These are phyloP conservation scores for Euplexia lucipara DNA, from an alignment of 2,888 invertebrate species.

Conservation along the genomic window DNA sequence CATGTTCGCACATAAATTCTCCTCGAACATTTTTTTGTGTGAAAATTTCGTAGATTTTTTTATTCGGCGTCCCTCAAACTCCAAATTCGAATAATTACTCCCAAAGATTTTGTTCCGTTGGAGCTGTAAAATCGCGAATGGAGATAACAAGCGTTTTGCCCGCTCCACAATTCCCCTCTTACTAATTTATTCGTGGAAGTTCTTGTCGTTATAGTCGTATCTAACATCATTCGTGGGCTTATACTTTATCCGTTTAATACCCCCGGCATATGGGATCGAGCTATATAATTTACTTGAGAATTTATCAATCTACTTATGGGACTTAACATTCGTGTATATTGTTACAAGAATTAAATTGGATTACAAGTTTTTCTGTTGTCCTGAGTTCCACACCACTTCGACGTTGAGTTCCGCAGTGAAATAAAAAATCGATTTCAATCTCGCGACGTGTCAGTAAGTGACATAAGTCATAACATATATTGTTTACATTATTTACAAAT, in stretches of 20 bases:
- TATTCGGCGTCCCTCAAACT: conserved; percentile 67
- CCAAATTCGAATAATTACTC: conserved; percentile 74
- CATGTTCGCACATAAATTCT: conserved; percentile 43
- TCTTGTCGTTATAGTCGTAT: conserved; percentile 79
- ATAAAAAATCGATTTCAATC: conserved; percentile 68
- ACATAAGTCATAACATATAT: conserved; percentile 74
- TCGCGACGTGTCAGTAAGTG: conserved; percentile 69
- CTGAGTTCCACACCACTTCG: conserved; percentile 19
- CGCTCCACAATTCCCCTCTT: conserved; percentile 73
- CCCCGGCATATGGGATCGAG: conserved; percentile 74
- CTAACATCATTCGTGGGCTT: conserved; percentile 79
- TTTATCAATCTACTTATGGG: conserved; percentile 70
- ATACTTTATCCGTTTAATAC: conserved; percentile 78
- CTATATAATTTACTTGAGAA: conserved; percentile 72
- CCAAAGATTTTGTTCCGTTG: conserved; percentile 75
- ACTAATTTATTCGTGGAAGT: conserved; percentile 85
- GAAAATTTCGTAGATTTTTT: conserved; percentile 59
- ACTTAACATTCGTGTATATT: conserved; percentile 52
- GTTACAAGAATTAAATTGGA: conserved; percentile 47
- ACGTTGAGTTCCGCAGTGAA: conserved; percentile 20
- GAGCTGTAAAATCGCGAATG: conserved; percentile 80
- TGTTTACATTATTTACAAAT: conserved; percentile 84
- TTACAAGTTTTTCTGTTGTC: conserved; percentile 44
- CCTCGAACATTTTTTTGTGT: conserved; percentile 44
- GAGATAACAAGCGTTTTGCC: conserved; percentile 80